Percentiles rank a stretch among this genome's conserved stretches.
These are phyloP conservation scores for Cordilura impudica DNA, from an alignment of 2,888 invertebrate species.

Conservation along the genomic window DNA sequence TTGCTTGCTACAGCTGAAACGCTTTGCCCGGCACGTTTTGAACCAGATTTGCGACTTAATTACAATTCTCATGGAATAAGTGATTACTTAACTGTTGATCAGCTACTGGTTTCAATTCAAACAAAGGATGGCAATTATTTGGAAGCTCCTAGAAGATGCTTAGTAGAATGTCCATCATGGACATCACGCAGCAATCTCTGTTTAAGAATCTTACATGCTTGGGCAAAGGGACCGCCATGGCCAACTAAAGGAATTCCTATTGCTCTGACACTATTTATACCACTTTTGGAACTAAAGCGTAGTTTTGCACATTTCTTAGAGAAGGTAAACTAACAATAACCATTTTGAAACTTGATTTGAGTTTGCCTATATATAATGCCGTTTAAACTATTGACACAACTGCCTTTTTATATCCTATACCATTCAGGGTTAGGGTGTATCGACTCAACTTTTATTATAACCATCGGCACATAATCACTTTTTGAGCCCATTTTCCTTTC, in stretches of 20 bases:
- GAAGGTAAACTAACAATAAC: slow-evolving; percentile 65
- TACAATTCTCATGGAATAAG: slow-evolving; percentile 71
- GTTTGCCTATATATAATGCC: too few relatives aligned
- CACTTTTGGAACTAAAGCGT: slow-evolving; percentile 79
- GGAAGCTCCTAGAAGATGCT: slow-evolving; percentile 79
- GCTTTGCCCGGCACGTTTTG: slow-evolving; percentile 79
- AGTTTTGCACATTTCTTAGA: slow-evolving; percentile 70
- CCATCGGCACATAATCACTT: too few relatives aligned
- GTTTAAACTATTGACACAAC: too few relatives aligned
- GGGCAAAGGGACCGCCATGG: slow-evolving; percentile 79
- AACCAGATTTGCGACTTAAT: slow-evolving; percentile 78
- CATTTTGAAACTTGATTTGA: neutral
- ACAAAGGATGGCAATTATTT: slow-evolving; percentile 78
- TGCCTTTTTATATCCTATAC: too few relatives aligned
- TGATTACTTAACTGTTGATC: slow-evolving; percentile 76
- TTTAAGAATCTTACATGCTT: slow-evolving; percentile 79
- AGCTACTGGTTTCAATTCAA: slow-evolving; percentile 79
- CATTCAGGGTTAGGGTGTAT: too few relatives aligned
- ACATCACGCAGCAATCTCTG: slow-evolving; percentile 79
- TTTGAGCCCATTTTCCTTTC: too few relatives aligned
- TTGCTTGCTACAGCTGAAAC: slow-evolving; percentile 78
- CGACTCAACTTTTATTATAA: too few relatives aligned
- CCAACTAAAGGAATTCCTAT: slow-evolving; percentile 76
- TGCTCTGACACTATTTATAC: slow-evolving; percentile 79
- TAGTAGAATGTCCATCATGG: slow-evolving; percentile 80